Base-by-base conservation (phyloP, 2,888 invertebrate genomes). In the Acrobeloides nanus region DNA sequence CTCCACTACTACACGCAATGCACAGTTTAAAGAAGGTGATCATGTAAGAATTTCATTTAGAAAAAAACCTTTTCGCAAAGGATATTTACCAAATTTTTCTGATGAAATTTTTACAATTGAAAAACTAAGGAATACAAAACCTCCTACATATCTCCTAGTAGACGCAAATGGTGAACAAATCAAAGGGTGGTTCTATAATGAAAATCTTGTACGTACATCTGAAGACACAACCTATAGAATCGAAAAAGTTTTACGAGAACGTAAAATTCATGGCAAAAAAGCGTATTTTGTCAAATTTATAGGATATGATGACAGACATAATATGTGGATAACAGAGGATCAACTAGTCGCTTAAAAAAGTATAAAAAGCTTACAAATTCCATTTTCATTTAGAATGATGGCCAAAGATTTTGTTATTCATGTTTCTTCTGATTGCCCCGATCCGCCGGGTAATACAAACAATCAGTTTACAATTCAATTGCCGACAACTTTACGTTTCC, bases 31-130 rank as follows among this genome's bases (percentile, higher is more conserved):
- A 7, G 26, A 27, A 5, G 45, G 48, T 4, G 48, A 47, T 33
- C 18, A 15, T n/a, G 46, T 46, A 8, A 24, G 47, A 7, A 46
- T 46, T 23, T 31, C 29, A 21, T 29, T 32, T 5, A 15, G 31
- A 8, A 46, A 46, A 26, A 29, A 44, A 4, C 32, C 35, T 5
- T 47, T 47, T 29, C 47, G 34, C 12, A 47, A 47, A 15, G 47
- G 47, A 10, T 47, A 47, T 12, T 2, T 23, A 18, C 48, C 48
- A 4, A 26, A 20, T 23, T 47, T 47, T 17, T 45, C 48, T 4
- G 31, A 17, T n/a, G 45, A 47, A 23, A 21, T 47, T n/a, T 47
- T 46, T 40, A n/a, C n/a, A n/a, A n/a, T n/a, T n/a, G n/a, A n/a
- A n/a, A n/a, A n/a, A n/a, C n/a, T n/a, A n/a, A n/a, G n/a, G n/a